Base-by-base conservation (phyloP, 2,797 vertebrate genomes). In the Cossypha niveicapilla region DNA sequence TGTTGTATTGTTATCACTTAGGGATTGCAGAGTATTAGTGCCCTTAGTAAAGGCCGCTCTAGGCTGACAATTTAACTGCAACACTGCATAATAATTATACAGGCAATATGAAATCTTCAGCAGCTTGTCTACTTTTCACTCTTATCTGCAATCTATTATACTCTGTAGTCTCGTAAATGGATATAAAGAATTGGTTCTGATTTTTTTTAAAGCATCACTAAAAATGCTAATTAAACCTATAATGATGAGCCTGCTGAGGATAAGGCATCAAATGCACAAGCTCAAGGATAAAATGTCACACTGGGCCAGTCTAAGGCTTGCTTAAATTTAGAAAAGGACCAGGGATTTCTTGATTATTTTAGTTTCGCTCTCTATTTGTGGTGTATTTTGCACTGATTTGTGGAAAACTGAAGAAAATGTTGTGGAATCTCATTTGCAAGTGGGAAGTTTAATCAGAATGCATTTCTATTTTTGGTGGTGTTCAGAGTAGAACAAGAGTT, bases 201-300 rank as follows among this genome's bases (percentile, higher is more conserved):
- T 93, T 96, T 95, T 92, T 94, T 78, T 78, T 35, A 93, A 86
- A 30, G 44, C 58, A 53, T 81, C 62, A 60, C 82, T 95, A 92
- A 92, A 96, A 96, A 84, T 93, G 79, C n/a, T 93, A 81, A 94
- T 95, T 96, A 73, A 92, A 61, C 62, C 37, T 65, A 3, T 89
- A 72, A 62, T 70, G 23, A 86, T 88, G 79, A 56, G 62, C 30
- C 93, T 95, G 73, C 82, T 72, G 95, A 91, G 93, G n/a, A 63
- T 7, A 60, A 44, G 70, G 45, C 51, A 50, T 78, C 54, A 60
- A 93, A 56, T 32, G 37, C 51, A 75, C 18, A 68, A 65, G 48
- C 66, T 93, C 70, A 90, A 94, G 88, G 88, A 93, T 84, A 91
- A 95, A 94, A 90, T 94, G 91, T 93, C 90, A 86, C 23, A 42